A percentile compares a stretch with the other conserved stretches of the same genome.
Evolutionary conservation across 2,888 invertebrate species (phyloP).

Genomic region (Dynastes hyllus): DNA sequence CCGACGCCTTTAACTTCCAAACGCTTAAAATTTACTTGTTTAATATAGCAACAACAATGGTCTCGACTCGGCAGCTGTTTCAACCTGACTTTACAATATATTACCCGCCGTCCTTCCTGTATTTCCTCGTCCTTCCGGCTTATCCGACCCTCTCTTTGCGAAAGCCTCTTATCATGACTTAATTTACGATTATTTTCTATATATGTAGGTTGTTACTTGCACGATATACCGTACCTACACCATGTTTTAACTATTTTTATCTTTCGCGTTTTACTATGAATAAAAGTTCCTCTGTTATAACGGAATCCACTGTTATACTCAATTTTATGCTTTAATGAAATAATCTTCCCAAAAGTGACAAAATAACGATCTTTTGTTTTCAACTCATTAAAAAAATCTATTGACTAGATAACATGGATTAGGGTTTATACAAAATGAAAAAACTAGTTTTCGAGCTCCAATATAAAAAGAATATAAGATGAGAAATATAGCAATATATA

Average conservation of each 20-base stretch:
- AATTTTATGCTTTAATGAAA: too few relatives aligned
- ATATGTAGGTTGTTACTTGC: slow-evolving; percentile 41
- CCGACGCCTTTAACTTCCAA: slow-evolving; percentile 2
- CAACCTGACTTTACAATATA: slow-evolving; percentile 54
- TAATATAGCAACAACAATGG: slow-evolving; percentile 55
- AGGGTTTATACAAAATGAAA: too few relatives aligned
- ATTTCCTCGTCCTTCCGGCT: slow-evolving; percentile 57
- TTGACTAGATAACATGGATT: too few relatives aligned
- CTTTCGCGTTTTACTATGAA: neutral
- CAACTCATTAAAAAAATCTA: too few relatives aligned
- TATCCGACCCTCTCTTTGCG: slow-evolving; percentile 51
- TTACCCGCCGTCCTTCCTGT: slow-evolving; percentile 58
- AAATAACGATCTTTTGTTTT: too few relatives aligned
- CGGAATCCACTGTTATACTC: too few relatives aligned
- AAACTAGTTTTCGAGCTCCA: too few relatives aligned
- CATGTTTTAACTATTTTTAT: slow-evolving; percentile 9
- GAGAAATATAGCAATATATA: too few relatives aligned
- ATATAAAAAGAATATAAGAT: too few relatives aligned
- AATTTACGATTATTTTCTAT: slow-evolving; percentile 54
- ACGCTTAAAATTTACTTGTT: slow-evolving; percentile 54
- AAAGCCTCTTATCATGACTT: slow-evolving; percentile 53
- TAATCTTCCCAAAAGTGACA: too few relatives aligned
- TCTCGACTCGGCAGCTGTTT: slow-evolving; percentile 53
- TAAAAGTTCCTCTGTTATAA: neutral
- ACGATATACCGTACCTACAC: slow-evolving; percentile 33